Percentiles rank a stretch among this genome's conserved stretches.
phyloP scores from a whole-genome alignment of 2,113 vertebrate species.

The Rhodinocichla rosea region DNA sequence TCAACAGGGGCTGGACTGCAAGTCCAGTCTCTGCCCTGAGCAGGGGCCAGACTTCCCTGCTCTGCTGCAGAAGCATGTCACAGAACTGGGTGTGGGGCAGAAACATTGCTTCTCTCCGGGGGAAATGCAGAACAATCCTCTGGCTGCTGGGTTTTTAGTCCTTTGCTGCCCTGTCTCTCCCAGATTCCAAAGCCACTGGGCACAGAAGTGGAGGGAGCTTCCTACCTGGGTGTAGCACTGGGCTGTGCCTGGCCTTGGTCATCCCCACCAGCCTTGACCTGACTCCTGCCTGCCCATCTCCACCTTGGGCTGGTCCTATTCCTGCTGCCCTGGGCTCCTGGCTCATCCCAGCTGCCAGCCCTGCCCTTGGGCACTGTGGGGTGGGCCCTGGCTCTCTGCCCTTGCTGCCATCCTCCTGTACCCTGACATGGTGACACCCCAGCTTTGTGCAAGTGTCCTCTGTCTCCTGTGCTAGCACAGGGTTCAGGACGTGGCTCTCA shows the following conservation, averaged over 20 bases:
- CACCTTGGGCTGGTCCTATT: neutral
- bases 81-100: neutral
- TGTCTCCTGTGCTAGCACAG: neutral
- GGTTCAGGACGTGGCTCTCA: neutral
- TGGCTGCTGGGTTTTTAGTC: neutral
- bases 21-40: neutral
- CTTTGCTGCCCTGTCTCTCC: neutral
- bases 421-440: neutral
- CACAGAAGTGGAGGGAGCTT: neutral
- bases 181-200: neutral
- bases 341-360: neutral
- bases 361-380: neutral
- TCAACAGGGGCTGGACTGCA: neutral
- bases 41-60: neutral
- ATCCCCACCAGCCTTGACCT: neutral
- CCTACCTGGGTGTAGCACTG: neutral
- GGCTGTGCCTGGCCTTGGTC: neutral
- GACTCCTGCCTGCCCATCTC: neutral
- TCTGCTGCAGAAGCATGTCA: neutral
- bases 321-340: neutral
- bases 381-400: neutral
- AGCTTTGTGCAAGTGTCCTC: neutral
- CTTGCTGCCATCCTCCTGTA: neutral
- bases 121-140: neutral
- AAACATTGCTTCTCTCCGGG: neutral